Evolutionary conservation across 2,797 vertebrate genomes (phyloP).

Genomic region (Selene dorsalis): DNA sequence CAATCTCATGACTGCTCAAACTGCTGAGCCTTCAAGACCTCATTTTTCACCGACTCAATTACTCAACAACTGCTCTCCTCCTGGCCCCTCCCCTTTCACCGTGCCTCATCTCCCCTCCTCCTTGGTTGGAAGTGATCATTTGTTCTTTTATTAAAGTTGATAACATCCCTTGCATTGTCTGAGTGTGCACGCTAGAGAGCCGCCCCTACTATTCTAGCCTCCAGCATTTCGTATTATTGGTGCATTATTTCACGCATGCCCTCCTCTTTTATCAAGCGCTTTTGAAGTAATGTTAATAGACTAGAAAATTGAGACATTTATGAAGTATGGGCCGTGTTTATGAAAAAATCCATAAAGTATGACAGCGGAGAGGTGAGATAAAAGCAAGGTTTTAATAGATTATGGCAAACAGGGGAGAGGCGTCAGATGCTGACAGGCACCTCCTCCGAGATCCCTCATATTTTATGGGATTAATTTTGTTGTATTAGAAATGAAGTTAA

Average conservation of each 20-base stretch:
- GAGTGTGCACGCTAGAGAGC: slow-evolving; percentile 86
- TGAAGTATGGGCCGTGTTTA: slow-evolving; percentile 99
- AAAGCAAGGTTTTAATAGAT: slow-evolving; percentile 98
- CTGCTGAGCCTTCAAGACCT: slow-evolving; percentile 78
- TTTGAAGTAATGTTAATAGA: slow-evolving; percentile 99
- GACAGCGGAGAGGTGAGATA: slow-evolving; percentile 95
- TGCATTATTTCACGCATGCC: slow-evolving; percentile 97
- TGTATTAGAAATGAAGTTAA: slow-evolving; percentile 95
- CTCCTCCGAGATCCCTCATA: slow-evolving; percentile 92
- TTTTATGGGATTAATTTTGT: slow-evolving; percentile 96
- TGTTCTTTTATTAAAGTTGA: slow-evolving; percentile 95
- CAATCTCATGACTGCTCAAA: slow-evolving; percentile 70
- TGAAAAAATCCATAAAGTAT: slow-evolving; percentile 99
- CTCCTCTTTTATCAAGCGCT: slow-evolving; percentile 97
- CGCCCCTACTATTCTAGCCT: slow-evolving; percentile 93
- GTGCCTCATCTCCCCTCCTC: slow-evolving; percentile 58
- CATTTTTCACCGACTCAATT: slow-evolving; percentile 93
- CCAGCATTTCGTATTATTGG: slow-evolving; percentile 94
- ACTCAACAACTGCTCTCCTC: slow-evolving; percentile 81
- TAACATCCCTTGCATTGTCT: slow-evolving; percentile 92
- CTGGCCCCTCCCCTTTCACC: slow-evolving; percentile 64
- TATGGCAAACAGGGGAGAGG: slow-evolving; percentile 90
- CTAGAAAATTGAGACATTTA: slow-evolving; percentile 99
- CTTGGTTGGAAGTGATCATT: slow-evolving; percentile 89
- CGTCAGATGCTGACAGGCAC: slow-evolving; percentile 91